Evolutionary conservation across 2,113 vertebrate genomes (phyloP), one percentile per base, ranked within the genome.

Genomic region (Orcinus orca): DNA sequence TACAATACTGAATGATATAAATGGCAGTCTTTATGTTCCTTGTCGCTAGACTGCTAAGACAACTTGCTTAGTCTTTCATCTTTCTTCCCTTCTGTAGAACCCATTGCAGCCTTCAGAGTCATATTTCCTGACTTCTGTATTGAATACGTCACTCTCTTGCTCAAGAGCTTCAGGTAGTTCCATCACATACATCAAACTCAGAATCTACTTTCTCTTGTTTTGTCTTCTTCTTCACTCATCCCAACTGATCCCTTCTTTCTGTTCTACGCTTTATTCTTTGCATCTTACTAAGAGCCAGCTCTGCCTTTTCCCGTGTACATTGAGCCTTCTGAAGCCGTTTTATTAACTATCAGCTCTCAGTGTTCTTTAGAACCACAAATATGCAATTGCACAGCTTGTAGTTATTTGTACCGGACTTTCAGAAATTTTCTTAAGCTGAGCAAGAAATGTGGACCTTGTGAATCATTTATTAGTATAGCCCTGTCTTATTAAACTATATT

Each of bases 341-440:
- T 74, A 60, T 62, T 95, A 44, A 29, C 53, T 77, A 1, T 88
- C 13, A 25, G 5, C 33, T 38, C 71, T 84, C 11, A 8, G 18
- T 10, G 15, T n/a, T 90, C 25, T 88, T 93, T 93, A 74, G 90
- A 95, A 90, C 41, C 63, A 67, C 80, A 95, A 53, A 90, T 38
- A 80, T 0, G 0, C 29, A 88, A 11, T 88, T 71, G 65, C 12
- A 77, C 25, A 20, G 21, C 29, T 65, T 91, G 23, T 38, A 86
- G 63, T 60, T 88, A 65, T 84, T 77, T 93, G 71, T 89, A 85
- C 86, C 74, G 67, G 60, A 41, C 87, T 92, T 25, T 21, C 18
- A 62, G 83, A 91, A 65, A 92, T 82, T 89, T 96, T 80, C 55
- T 79, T 90, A 92, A 86, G 53, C 13, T 47, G 53, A 95, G 26